Conservation (phyloP, 2,888 invertebrate species). For the Caenorhabditis sp. region DNA sequence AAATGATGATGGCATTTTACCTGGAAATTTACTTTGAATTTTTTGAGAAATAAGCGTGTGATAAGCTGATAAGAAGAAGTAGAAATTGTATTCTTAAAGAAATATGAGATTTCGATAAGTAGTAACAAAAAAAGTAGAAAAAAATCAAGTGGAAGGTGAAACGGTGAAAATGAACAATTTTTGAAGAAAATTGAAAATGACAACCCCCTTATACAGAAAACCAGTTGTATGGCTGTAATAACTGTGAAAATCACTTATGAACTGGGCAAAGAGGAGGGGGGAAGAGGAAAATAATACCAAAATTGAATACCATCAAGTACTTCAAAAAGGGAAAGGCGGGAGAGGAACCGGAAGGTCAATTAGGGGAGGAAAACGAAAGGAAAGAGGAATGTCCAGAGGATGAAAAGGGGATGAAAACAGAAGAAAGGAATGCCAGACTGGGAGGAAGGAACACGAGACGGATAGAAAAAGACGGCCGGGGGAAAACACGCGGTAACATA, state of each 20-base stretch:
- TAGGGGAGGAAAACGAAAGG: not conserved
- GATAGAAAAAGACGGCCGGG: not conserved
- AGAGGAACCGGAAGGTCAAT: constrained; percentile 10
- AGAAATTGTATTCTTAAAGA: too few species aligned
- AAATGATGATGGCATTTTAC: constrained; percentile 73
- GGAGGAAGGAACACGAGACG: too few species aligned
- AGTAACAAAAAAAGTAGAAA: too few species aligned
- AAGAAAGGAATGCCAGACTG: not conserved
- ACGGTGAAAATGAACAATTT: not conserved
- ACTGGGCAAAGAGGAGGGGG: not conserved
- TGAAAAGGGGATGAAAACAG: not conserved
- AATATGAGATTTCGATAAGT: too few species aligned
- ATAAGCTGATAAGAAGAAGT: not conserved
- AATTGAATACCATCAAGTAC: constrained; percentile 28
- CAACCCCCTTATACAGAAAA: too few species aligned
- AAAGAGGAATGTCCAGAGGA: too few species aligned
- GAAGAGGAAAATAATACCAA: not conserved
- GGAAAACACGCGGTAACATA: too few species aligned
- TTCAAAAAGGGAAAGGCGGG: constrained; percentile 3
- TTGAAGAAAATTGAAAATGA: constrained; percentile 41
- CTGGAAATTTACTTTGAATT: too few species aligned
- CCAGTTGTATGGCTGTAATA: not conserved
- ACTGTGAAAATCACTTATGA: not conserved
- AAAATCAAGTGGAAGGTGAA: not conserved
- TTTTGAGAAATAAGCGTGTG: too few species aligned